Percentiles rank a stretch among this genome's conserved stretches.
phyloP scores from a whole-genome alignment of 2,888 invertebrate genomes.

The Lamproptera curius region DNA sequence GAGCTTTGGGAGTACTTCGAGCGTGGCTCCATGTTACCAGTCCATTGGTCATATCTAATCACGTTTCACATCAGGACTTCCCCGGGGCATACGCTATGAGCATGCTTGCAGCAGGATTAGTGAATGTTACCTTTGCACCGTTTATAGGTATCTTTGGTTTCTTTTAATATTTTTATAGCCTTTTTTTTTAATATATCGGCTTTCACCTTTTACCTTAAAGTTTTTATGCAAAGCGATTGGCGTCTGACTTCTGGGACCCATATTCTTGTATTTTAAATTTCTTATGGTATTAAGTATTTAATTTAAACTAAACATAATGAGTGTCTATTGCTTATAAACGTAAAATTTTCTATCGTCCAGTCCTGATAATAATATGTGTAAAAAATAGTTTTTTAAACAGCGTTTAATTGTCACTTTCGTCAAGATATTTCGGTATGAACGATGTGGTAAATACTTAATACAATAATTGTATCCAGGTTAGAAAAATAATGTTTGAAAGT shows the following conservation, averaged over 20 bases:
- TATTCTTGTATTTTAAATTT: no score
- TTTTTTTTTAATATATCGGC: no score
- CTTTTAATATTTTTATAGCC: no score
- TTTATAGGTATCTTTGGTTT: constrained; percentile 83
- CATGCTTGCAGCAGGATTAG: constrained; percentile 82
- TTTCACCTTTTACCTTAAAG: no score
- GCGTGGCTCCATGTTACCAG: constrained; percentile 83
- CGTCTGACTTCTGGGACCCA: no score
- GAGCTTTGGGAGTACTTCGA: constrained; percentile 80
- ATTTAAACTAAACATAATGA: no score
- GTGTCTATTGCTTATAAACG: no score
- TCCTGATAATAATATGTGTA: neutral
- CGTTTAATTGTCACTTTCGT: constrained; percentile 5
- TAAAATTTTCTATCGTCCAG: neutral
- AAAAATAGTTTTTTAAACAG: neutral
- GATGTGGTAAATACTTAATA: neutral
- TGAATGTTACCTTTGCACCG: constrained; percentile 81
- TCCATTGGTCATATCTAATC: constrained; percentile 83
- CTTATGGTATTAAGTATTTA: no score
- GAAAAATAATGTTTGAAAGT: no score
- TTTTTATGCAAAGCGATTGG: no score
- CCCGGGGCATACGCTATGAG: constrained; percentile 85
- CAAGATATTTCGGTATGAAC: neutral
- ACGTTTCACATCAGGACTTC: constrained; percentile 80
- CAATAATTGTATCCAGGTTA: no score